Evolutionary conservation across 2,888 invertebrate species (phyloP).

Genomic region (Holacanthella duospinosa): DNA sequence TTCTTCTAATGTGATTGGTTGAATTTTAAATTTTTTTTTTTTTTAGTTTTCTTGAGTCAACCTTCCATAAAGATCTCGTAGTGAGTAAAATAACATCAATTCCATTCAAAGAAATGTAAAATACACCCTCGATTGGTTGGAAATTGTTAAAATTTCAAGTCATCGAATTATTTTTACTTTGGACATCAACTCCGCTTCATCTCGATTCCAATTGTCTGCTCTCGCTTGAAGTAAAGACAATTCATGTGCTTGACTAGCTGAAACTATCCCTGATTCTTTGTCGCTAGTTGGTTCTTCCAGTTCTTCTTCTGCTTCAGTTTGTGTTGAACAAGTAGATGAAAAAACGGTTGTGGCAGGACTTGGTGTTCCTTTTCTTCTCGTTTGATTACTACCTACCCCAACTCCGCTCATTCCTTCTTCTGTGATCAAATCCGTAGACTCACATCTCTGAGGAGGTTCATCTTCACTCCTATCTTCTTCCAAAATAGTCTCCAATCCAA

Average conservation of each 20-base stretch:
- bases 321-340: background rate
- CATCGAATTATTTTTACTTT: background rate
- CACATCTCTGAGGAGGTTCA: constrained; percentile 10
- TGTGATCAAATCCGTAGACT: background rate
- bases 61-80: no score
- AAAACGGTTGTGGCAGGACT: constrained; percentile 4
- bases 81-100: no score
- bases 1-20: no score
- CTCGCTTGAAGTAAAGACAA: background rate
- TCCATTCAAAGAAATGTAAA: no score
- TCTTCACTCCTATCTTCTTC: constrained; percentile 36
- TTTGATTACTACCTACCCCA: background rate
- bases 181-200: background rate
- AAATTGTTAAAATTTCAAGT: no score
- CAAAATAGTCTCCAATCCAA: constrained; percentile 35
- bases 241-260: background rate
- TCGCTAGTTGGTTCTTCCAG: background rate
- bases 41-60: no score
- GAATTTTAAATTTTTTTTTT: no score
- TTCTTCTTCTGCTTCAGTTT: background rate
- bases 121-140: no score
- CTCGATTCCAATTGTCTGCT: background rate
- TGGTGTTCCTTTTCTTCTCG: background rate
- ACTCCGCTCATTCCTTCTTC: background rate
- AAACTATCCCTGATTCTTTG: background rate